Evolutionary conservation across 2,797 vertebrate genomes (phyloP).

Genomic region (Podarcis siculus): DNA sequence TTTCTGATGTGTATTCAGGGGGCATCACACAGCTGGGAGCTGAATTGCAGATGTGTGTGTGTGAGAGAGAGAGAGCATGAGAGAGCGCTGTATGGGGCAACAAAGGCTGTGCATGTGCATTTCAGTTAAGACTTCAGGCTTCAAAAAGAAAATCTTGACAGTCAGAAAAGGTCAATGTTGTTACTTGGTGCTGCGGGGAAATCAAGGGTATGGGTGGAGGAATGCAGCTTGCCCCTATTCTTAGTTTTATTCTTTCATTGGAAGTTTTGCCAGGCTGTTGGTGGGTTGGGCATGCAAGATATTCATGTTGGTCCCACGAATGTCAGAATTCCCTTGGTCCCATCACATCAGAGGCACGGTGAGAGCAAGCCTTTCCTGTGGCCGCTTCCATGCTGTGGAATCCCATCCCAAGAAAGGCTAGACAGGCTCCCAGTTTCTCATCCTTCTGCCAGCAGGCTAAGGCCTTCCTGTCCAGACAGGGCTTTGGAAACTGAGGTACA

Average conservation of each 20-base stretch:
- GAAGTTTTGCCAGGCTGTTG: neutral
- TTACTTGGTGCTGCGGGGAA: slow-evolving; percentile 43
- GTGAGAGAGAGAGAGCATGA: no score
- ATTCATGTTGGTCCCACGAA: no score
- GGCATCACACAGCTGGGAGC: slow-evolving; percentile 9
- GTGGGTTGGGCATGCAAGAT: no score
- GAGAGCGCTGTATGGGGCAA: slow-evolving; percentile 57
- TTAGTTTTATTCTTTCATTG: neutral
- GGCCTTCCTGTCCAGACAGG: no score
- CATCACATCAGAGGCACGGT: no score
- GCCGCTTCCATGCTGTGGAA: no score
- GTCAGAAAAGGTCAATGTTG: slow-evolving; percentile 70
- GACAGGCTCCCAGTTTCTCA: no score
- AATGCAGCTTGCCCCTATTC: neutral
- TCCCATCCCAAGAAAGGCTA: no score
- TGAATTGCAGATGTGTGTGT: slow-evolving; percentile 73
- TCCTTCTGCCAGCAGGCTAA: no score
- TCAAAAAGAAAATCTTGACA: slow-evolving; percentile 63
- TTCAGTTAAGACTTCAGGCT: slow-evolving; percentile 68
- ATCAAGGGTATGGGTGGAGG: neutral
- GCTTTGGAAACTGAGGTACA: no score
- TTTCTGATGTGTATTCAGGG: slow-evolving; percentile 53
- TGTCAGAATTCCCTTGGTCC: no score
- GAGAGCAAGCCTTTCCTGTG: no score
- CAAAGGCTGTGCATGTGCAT: slow-evolving; percentile 49